phyloP scores from a whole-genome alignment of 1,140 invertebrate genomes.

The Pristionchus pacificus region DNA sequence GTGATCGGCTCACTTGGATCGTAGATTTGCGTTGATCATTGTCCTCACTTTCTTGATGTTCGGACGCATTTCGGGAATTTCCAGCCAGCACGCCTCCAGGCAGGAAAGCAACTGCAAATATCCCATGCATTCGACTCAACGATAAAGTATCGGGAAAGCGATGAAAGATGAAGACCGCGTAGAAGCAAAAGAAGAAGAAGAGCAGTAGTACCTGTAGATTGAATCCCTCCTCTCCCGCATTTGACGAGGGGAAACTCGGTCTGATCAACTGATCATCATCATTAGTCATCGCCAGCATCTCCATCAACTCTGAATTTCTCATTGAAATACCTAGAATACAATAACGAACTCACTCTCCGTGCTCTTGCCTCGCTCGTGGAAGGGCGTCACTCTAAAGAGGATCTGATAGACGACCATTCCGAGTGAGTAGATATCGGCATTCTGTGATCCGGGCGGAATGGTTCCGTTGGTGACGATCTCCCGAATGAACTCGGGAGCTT shows the following conservation, averaged over 20 bases:
- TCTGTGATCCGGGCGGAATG: constrained; percentile 45
- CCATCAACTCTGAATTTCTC: constrained; percentile 50
- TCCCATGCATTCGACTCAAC: constrained; percentile 5
- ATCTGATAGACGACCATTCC: constrained; percentile 56
- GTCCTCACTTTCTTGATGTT: constrained; percentile 54
- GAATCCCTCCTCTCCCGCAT: constrained; percentile 20
- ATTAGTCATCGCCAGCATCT: constrained; percentile 52
- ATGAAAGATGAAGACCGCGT: background rate
- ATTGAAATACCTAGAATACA: background rate
- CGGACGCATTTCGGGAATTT: constrained; percentile 55
- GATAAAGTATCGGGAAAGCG: background rate
- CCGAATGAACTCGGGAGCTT: constrained; percentile 54
- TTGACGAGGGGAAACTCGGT: constrained; percentile 49
- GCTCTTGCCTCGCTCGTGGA: constrained; percentile 48
- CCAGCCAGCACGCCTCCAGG: constrained; percentile 55
- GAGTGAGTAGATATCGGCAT: constrained; percentile 49
- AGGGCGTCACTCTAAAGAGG: constrained; percentile 54
- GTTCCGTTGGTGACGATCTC: constrained; percentile 51
- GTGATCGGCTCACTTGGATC: constrained; percentile 50
- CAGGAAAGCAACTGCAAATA: constrained; percentile 49
- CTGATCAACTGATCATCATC: constrained; percentile 54
- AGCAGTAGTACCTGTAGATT: constrained; percentile 14
- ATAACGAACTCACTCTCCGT: constrained; percentile 36
- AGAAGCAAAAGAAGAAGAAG: background rate
- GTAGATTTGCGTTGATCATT: constrained; percentile 54